A percentile compares a stretch with the other conserved stretches of the same genome.
Conservation (phyloP, 2,113 vertebrate genomes). For the Oxygymnocypris stewartii region DNA sequence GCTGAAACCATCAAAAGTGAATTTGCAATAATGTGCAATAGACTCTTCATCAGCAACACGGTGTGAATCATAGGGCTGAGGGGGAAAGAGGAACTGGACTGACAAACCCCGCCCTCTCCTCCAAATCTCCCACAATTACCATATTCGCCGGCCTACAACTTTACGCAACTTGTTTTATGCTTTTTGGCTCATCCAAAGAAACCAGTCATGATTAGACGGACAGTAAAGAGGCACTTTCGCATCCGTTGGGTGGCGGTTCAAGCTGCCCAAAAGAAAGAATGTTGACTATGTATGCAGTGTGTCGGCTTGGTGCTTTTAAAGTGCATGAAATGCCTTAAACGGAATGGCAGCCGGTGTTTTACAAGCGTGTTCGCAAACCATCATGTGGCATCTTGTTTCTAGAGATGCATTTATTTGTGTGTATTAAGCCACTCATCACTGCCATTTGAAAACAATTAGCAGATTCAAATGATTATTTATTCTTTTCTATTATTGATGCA, state of each 20-base stretch:
- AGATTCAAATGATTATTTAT: conserved; percentile 88
- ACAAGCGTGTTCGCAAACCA: conserved; percentile 46
- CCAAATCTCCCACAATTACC: not conserved
- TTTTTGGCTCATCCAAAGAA: conserved; percentile 41
- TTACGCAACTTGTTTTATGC: not conserved
- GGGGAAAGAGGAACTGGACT: conserved; percentile 18
- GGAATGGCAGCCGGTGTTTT: conserved; percentile 17
- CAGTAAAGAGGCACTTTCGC: conserved; percentile 24
- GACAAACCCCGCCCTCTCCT: not conserved
- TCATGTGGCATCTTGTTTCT: conserved; percentile 46
- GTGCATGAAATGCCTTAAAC: conserved; percentile 33
- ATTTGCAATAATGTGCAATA: conserved; percentile 45
- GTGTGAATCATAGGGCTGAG: not conserved
- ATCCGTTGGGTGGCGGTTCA: not conserved
- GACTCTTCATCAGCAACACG: conserved; percentile 9
- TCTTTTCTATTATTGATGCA: conserved; percentile 79
- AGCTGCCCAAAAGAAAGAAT: conserved; percentile 18
- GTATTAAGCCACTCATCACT: conserved; percentile 63
- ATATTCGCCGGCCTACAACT: not conserved
- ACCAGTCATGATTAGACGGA: not conserved
- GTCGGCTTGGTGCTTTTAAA: conserved; percentile 10
- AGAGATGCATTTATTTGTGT: conserved; percentile 33
- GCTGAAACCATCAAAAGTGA: conserved; percentile 53
- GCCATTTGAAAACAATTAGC: conserved; percentile 74
- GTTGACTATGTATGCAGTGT: conserved; percentile 13